Conservation (phyloP, 1,140 invertebrate genomes). For the Ladona fulva region DNA sequence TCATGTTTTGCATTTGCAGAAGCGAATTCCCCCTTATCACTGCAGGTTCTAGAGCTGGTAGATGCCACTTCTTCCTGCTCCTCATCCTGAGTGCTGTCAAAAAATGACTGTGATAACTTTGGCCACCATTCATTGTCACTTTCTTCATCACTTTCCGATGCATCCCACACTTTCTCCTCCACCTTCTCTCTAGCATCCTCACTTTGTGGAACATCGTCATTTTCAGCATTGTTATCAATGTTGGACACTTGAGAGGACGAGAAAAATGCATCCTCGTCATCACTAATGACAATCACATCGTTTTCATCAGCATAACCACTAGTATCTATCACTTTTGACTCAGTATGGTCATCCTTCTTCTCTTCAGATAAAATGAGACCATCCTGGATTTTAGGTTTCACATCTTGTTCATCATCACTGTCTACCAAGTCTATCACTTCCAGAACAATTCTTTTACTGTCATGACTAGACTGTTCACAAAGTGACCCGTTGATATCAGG, state of each 20-base stretch:
- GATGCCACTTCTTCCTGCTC: background rate
- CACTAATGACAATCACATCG: background rate
- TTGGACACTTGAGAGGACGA: background rate
- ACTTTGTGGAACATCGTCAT: background rate
- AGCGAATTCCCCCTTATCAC: no score
- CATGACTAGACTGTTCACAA: background rate
- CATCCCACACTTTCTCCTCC: background rate
- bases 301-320: conserved; percentile 2
- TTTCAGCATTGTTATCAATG: background rate
- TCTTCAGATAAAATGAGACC: background rate
- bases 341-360: background rate
- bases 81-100: background rate
- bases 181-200: background rate
- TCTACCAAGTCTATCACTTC: background rate
- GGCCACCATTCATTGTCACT: background rate
- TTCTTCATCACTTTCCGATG: background rate
- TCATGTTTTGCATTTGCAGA: no score
- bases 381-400: background rate
- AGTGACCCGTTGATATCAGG: background rate
- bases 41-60: background rate
- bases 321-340: background rate
- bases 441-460: background rate
- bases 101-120: background rate
- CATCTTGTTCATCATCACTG: background rate
- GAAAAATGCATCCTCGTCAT: background rate